Conservation (phyloP, 2,113 vertebrate species). For the Haemorhous mexicanus region DNA sequence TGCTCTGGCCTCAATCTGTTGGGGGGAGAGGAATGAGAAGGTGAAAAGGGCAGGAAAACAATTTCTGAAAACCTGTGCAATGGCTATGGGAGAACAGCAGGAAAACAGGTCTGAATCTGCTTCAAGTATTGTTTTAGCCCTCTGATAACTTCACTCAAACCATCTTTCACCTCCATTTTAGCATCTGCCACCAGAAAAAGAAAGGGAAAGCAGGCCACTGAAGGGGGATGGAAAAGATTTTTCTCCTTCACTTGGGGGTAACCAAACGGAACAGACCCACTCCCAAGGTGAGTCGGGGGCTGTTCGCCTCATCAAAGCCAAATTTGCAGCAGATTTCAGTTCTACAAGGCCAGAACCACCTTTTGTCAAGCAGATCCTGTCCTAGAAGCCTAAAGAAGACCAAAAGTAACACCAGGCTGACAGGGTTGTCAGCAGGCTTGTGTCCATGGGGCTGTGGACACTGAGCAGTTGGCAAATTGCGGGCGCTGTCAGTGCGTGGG, state of each 20-base stretch:
- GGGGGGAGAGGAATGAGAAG: not conserved
- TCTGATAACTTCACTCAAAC: not conserved
- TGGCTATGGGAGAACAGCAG: not conserved
- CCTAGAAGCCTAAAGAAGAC: not conserved
- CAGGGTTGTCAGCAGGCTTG: not conserved
- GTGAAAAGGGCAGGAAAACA: constrained; percentile 17
- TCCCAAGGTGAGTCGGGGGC: not conserved
- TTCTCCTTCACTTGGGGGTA: not conserved
- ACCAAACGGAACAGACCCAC: not conserved
- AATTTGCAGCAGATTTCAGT: not conserved
- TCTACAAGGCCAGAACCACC: not conserved
- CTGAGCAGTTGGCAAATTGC: fast-evolving
- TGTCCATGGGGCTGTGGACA: not conserved
- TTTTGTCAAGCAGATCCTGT: not conserved
- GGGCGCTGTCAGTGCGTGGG: not conserved
- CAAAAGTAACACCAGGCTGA: not conserved
- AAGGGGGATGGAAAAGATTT: not conserved
- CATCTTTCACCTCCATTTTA: not conserved
- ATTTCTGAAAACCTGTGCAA: not conserved
- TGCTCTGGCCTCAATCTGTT: not conserved
- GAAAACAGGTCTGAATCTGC: not conserved
- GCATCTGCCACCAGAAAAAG: not conserved
- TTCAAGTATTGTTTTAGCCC: not conserved
- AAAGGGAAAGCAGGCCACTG: not conserved
- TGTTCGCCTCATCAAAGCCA: fast-evolving